Evolutionary conservation across 2,888 invertebrate genomes (phyloP), one percentile per base, ranked within the genome.

Genomic region (Drosophila bunnanda): DNA sequence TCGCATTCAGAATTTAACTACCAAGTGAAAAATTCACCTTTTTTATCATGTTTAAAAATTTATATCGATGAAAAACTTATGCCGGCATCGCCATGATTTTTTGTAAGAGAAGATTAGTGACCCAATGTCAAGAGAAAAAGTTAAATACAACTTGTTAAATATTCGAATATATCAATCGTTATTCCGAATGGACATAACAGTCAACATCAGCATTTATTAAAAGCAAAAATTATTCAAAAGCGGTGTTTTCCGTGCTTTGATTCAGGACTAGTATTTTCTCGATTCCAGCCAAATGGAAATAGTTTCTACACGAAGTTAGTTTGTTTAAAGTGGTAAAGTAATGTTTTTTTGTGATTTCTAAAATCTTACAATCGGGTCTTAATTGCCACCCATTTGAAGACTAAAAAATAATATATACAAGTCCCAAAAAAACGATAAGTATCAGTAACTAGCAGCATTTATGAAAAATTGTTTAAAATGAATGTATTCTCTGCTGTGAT

Each of bases 61-160:
- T 12, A 56, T 30, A n/a, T 55, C 12, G 3, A 12, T 55, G 15
- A 20, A 36, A 54, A 20, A 58, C 20, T 28, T 12, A 38, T 20
- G 12, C 25, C 2, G 17, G 12, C n/a, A 44, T 10, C 1, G 32
- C 28, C 30, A 4, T 2, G 34, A 10, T 8, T 13, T 36, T 38
- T 55, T n/a, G n/a, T n/a, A n/a, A n/a, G n/a, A n/a, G 3, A 12
- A n/a, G 7, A 22, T 15, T 9, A 20, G 32, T 64, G 65, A 48
- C 25, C 46, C 62, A 41, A 34, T 28, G 62, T 9, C 15, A 30
- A 13, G 4, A 15, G 7, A 20, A 32, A 41, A 43, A 20, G 20
- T 20, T 1, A 10, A 12, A 12, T 17, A 4, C 4, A 17, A 8
- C 48, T 48, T 30, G 13, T 30, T 17, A 17, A 30, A 48, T 1